Base-by-base conservation (phyloP, 2,888 invertebrate genomes). In the Stegana nigrithorax region DNA sequence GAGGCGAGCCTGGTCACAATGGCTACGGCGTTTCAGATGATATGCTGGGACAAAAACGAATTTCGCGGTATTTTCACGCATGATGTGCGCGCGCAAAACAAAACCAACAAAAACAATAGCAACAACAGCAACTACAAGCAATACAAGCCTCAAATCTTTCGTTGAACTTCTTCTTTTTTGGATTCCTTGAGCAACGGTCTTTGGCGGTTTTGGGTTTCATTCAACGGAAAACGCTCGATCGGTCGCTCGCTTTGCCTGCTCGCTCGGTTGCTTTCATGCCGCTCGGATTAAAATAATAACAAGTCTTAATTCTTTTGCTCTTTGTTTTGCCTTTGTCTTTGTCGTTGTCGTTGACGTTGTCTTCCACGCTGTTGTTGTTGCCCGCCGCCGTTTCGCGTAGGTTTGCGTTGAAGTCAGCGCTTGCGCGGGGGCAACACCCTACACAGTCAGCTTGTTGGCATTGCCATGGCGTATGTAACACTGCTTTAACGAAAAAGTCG, bases 21-120 rank as follows among this genome's bases (percentile, higher is more conserved):
- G n/a, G n/a, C n/a, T n/a, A n/a, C n/a, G n/a, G n/a, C n/a, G n/a
- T n/a, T 19, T 50, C 25, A 12, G 50, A 21, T 25, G 32, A 8
- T 32, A 12, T 42, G 32, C 29, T 59, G n/a, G 21, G 65, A 67
- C 73, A 68, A 70, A 69, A 65, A 60, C 65, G 72, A 74, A 75
- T 77, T 82, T 82, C 83, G 82, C 82, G 81, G 84, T 83, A 83
- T 83, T 82, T 82, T 83, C 69, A 83, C 83, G 84, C 81, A 77
- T 83, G 69, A 73, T 62, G 70, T 68, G 5, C 42, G 17, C n/a
- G n/a, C n/a, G n/a, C n/a, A n/a, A 17, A 72, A 60, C 60, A 14
- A 56, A 53, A 29, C 21, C 58, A 59, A 55, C 29, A 55, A 27
- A 32, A 36, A 32, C 32, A 32, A 51, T 44, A 42, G 8, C 17